Evolutionary conservation across 2,888 invertebrate genomes (phyloP).

Genomic region (Melinaea marsaeus): DNA sequence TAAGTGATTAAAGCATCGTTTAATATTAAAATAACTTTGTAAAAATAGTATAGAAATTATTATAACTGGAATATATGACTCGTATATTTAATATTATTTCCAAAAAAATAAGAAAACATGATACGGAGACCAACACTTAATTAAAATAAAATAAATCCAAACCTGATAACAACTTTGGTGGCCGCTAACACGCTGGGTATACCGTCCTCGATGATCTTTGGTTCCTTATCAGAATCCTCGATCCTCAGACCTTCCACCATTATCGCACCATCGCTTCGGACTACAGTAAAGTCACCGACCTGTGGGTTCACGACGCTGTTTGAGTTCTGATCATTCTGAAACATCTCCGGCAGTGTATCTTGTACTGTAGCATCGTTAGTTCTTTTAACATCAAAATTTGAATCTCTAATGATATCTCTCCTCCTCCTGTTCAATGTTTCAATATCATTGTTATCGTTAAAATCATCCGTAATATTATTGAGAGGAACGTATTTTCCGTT

Average conservation of each 20-base stretch:
- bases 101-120: too few relatives aligned
- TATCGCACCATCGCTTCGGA: conserved; percentile 39
- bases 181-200: conserved; percentile 83
- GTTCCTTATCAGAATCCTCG: conserved; percentile 78
- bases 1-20: too few relatives aligned
- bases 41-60: too few relatives aligned
- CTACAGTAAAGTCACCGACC: conserved; percentile 40
- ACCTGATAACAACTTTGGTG: conserved; percentile 75
- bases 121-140: too few relatives aligned
- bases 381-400: conserved; percentile 15
- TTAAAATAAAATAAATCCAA: conserved; percentile 20
- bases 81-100: too few relatives aligned
- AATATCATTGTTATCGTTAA: conserved; percentile 9
- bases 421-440: conserved; percentile 19
- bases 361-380: conserved; percentile 19
- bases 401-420: conserved; percentile 32
- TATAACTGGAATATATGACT: too few relatives aligned
- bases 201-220: conserved; percentile 74
- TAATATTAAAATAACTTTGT: too few relatives aligned
- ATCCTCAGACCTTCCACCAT: conserved; percentile 77
- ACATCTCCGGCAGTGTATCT: conserved; percentile 19
- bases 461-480: conserved; percentile 31
- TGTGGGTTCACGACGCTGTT: conserved; percentile 30
- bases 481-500: conserved; percentile 50
- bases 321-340: conserved; percentile 21